Evolutionary conservation across 2,797 vertebrate species (phyloP), one percentile per base, ranked within the genome.

Genomic region (Liparis tanakae): DNA sequence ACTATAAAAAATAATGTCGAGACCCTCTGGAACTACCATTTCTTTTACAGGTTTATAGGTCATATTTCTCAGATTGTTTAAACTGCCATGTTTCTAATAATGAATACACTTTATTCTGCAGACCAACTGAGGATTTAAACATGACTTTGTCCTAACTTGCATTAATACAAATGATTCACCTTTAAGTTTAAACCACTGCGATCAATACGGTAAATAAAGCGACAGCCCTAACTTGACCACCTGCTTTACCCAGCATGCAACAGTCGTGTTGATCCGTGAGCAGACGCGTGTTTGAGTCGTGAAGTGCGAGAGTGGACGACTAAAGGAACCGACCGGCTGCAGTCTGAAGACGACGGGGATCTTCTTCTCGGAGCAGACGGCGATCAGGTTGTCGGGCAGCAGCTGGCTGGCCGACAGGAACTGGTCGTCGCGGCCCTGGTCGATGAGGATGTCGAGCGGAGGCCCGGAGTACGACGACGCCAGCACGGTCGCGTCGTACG

Each of bases 401-500:
- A 99, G 92, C 87, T 99, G 97, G 7, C 96, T 96, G 1, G 96
- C 96, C 0, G 95, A 94, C 36, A 99, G 95, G 89, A 99, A 99
- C 92, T 98, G 95, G 85, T 99, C 98, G 2, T 98, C 97, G 1
- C 96, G 94, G 43, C 98, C 98, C 91, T 99, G 98, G 86, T 99
- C 98, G 34, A 99, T 97, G 68, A 99, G 86, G 85, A 99, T 93
- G 92, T 99, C 97, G 0, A 99, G 93, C 79, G 89, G 93, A 43
- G 97, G 90, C 0, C 95, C 96, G 0, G 95, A 91, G 72, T 96
- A 99, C 2, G 95, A 87, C 7, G 91, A 94, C 6, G 94, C 96
- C 80, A 98, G 83, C 36, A 90, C 86, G 0, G 97, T 98, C 15
- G 98, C 97, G 58, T 99, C 98, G 0, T 98, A 98, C 0, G 92